Conservation (phyloP, 2,888 invertebrate genomes). For the Argyresthia goedartella region DNA sequence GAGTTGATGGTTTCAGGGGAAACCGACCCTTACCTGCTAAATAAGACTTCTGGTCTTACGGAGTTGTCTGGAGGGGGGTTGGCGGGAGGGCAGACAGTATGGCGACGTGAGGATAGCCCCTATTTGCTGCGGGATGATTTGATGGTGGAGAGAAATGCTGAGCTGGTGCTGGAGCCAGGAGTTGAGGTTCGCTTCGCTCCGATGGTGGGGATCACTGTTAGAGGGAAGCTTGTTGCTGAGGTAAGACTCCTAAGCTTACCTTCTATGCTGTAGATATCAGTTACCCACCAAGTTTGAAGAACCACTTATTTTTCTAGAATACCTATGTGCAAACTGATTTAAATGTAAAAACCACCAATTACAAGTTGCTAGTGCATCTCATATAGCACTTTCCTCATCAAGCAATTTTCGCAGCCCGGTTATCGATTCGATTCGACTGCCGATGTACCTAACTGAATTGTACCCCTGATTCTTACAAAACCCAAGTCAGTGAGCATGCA, state of each 20-base stretch:
- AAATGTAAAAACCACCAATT: no score
- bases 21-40: conserved; percentile 53
- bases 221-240: conserved; percentile 89
- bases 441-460: no score
- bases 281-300: no score
- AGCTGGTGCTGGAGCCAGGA: conserved; percentile 90
- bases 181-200: conserved; percentile 91
- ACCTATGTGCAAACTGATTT: no score
- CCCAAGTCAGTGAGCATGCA: no score
- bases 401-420: no score
- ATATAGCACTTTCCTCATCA: no score
- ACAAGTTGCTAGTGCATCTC: no score
- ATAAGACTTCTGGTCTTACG: conserved; percentile 55
- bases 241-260: conserved; percentile 68
- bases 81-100: conserved; percentile 67
- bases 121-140: conserved; percentile 85
- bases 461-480: no score
- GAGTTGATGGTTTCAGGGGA: conserved; percentile 28
- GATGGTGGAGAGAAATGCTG: conserved; percentile 81
- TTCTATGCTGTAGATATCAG: not conserved
- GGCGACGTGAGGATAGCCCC: conserved; percentile 75
- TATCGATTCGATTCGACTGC: no score
- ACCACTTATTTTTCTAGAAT: no score
- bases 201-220: conserved; percentile 92
- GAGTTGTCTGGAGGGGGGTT: conserved; percentile 76